Evolutionary conservation across 35 echinoderm and acorn worm genomes (phyloP).

Genomic region (Apostichopus japonicus): DNA sequence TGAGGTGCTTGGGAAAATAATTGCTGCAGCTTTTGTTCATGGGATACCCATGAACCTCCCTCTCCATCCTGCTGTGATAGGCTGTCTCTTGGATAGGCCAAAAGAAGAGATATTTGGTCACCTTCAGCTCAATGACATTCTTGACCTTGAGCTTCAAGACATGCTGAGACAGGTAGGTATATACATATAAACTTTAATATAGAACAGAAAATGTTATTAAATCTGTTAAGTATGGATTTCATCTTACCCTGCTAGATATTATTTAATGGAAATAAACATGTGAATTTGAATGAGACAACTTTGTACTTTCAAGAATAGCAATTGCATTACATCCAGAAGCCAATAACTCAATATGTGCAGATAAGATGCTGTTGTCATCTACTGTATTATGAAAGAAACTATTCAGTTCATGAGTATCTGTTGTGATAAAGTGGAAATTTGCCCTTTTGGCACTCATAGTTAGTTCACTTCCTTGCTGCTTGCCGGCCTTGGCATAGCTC

Average conservation of each 20-base stretch:
- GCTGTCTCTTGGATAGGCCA: not conserved
- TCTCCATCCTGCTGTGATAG: not conserved
- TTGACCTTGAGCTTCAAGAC: not conserved
- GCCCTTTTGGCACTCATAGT: too few relatives aligned
- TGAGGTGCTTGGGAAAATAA: slow-evolving; percentile 6
- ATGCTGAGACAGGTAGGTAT: not conserved
- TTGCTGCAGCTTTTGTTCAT: not conserved
- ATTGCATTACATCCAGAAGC: not conserved
- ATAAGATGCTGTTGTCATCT: too few relatives aligned
- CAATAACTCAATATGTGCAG: not conserved
- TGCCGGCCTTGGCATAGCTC: too few relatives aligned
- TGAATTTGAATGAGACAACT: not conserved
- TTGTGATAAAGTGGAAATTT: too few relatives aligned
- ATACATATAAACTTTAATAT: too few relatives aligned
- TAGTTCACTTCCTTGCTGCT: too few relatives aligned
- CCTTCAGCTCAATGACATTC: not conserved
- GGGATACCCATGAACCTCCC: not conserved
- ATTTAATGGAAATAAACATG: too few relatives aligned
- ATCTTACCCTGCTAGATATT: too few relatives aligned
- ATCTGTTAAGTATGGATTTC: too few relatives aligned
- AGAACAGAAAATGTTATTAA: too few relatives aligned
- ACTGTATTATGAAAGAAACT: too few relatives aligned
- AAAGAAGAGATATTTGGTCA: not conserved
- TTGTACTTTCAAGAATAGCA: not conserved
- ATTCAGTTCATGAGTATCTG: too few relatives aligned